These are phyloP conservation scores for Lordiphosa collinella DNA, from an alignment of 1,140 invertebrate genomes.

Conservation along the genomic window DNA sequence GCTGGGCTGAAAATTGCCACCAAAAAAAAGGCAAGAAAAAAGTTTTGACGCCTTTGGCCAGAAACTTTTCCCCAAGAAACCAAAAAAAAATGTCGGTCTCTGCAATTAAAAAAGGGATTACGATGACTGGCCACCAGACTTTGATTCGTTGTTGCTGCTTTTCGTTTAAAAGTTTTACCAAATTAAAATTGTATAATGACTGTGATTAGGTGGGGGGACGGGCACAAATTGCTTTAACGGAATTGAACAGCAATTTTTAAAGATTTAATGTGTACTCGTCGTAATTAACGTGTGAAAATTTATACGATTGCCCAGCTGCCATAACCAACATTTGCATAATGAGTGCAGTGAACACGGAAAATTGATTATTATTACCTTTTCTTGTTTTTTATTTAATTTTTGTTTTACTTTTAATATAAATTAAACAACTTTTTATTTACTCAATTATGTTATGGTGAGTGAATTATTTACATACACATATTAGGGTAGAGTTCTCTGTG, in stretches of 20 bases:
- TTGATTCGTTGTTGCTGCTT: constrained; percentile 8
- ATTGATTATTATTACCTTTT: constrained; percentile 59
- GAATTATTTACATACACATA: constrained; percentile 59
- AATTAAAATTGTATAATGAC: constrained; percentile 73
- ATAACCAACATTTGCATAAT: constrained; percentile 53
- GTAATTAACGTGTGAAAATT: constrained; percentile 68
- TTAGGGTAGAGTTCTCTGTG: constrained; percentile 31
- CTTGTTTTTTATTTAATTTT: constrained; percentile 6
- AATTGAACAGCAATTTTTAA: not conserved
- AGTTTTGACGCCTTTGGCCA: constrained; percentile 22
- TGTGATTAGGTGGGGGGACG: constrained; percentile 53
- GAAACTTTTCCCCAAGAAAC: constrained; percentile 24
- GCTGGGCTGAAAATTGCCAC: constrained; percentile 68
- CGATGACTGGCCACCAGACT: constrained; percentile 25
- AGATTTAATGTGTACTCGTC: constrained; percentile 4
- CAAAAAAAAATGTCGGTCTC: constrained; percentile 17
- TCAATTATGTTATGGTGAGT: constrained; percentile 57
- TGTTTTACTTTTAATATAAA: constrained; percentile 59
- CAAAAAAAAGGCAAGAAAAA: constrained; percentile 39
- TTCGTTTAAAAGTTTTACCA: constrained; percentile 69
- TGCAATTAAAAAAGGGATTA: constrained; percentile 76
- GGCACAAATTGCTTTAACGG: constrained; percentile 25
- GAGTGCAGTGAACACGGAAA: constrained; percentile 20
- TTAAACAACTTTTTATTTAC: constrained; percentile 79
- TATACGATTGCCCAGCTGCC: constrained; percentile 46